Evolutionary conservation across 2,797 vertebrate genomes (phyloP), one percentile per base, ranked within the genome.

Genomic region (Geotrypetes seraphini): DNA sequence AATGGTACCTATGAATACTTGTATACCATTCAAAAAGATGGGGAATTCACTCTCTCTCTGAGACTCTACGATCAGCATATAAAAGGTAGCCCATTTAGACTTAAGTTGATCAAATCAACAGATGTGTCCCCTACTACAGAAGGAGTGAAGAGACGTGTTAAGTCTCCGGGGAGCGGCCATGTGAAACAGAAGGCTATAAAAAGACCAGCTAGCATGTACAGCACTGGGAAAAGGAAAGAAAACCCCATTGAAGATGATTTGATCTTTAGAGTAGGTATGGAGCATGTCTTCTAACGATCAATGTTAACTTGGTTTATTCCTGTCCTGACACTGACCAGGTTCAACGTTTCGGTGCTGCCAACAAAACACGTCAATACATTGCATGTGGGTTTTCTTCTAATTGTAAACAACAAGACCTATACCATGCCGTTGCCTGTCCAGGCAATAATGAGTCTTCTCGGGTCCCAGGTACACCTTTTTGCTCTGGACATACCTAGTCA

Each of bases 171-270:
- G 10, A 92, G 89, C 3, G 78, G 86, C 3, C 90, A 95, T 2
- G 75, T 96, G 30, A 97, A 94, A 65, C 91, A 95, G 69, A 92
- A 90, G 44, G 90, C 91, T 20, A 83, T 94, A 57, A 95, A 93
- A 57, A 86, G 90, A 31, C 92, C 94, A 3, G 86, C 90, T 0
- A 97, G 93, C 57, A 95, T 95, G 91, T 96, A 96, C 81, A 97
- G 95, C 79, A 90, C 89, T 0, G 90, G 91, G 2, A 88, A 92
- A 60, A 82, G 89, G 69, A 99, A 96, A 86, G 93, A 96, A 60
- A 96, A 96, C 42, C 88, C 90, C 42, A 92, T 93, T 15, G 93
- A 97, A 59, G 93, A 99, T 16, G 93, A 97, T 44, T 57, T 99
- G 12, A 93, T 96, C 74, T 96, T 95, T 59, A 81, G 93, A 62